Conservation (phyloP, 2,113 vertebrate genomes). For the Pygathrix nemaeus region DNA sequence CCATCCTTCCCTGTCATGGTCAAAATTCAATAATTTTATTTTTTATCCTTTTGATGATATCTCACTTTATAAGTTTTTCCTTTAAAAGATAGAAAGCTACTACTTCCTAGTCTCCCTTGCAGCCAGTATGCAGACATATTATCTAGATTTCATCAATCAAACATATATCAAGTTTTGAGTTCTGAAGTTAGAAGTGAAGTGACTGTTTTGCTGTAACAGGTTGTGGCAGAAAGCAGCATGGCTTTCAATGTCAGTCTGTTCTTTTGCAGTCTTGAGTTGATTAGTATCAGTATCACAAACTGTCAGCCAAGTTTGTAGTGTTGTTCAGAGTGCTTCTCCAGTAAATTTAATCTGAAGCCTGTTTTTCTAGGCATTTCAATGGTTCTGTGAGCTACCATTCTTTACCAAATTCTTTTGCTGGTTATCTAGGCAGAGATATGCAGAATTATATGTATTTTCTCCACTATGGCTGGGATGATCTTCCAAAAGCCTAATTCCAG, state of each 20-base stretch:
- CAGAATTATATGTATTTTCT: neutral
- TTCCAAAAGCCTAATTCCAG: neutral
- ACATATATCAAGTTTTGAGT: no score
- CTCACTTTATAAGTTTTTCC: neutral
- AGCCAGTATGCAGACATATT: neutral
- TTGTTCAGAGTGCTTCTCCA: neutral
- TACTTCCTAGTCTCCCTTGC: neutral
- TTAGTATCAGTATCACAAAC: neutral
- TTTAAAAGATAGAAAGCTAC: neutral
- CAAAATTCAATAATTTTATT: neutral
- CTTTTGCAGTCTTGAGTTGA: neutral
- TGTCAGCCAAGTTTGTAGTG: neutral
- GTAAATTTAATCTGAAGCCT: neutral
- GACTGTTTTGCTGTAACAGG: no score
- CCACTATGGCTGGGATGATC: neutral
- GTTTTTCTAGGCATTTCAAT: neutral
- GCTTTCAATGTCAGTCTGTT: neutral
- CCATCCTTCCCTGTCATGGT: neutral
- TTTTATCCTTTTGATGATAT: neutral
- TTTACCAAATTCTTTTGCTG: neutral
- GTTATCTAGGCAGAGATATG: neutral
- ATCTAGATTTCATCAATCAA: neutral
- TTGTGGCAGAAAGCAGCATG: neutral
- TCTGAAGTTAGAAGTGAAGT: neutral
- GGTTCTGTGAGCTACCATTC: neutral